Base-by-base conservation (phyloP, 35 echinoderm and acorn worm genomes). In the Lytechinus variegatus region DNA sequence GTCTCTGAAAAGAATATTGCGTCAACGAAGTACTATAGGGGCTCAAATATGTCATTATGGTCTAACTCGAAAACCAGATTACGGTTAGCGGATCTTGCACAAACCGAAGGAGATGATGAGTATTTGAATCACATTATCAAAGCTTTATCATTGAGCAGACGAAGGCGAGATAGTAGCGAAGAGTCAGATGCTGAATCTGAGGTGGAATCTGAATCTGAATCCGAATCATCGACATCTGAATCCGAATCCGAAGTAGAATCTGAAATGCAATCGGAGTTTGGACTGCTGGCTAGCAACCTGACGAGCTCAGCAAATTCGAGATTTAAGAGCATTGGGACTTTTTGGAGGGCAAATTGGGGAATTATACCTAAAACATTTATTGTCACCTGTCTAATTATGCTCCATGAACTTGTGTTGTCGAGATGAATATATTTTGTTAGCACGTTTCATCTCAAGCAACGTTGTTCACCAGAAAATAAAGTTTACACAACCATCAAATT, bases 181-280 rank as follows among this genome's bases (percentile, higher is more conserved):
- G 88, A 90, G 52, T 90, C 88, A 28, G 88, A 90, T 90, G 88
- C 88, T 27, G 88, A 90, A 54, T 52, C 52, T 3, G 88, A 90
- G 52, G 28, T 54, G 28, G 88, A 90, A 33, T 90, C 88, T 12
- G 88, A 90, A 33, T 90, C 88, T 12, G 88, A 90, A 90, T 90
- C 88, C 8, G 88, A 90, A 21, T n/a, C 66, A 79, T 90, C 88
- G 29, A 27, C 66, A 79, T 90, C 88, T 9, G 88, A 8, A 90
- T 90, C 88, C 88, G 88, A 52, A 54, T 90, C 88, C 88, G 88
- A 52, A 90, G 16, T 33, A 12, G 88, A 90, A 54, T 90, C 88
- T 28, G 88, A 54, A 90, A 52, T 54, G 29, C 28, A 90, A 90
- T 29, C 6, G 16, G 66, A 79, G 7, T 79, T 24, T 79, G 12